These are phyloP conservation scores for Dichetophora obliterata DNA, from an alignment of 2,888 invertebrate genomes.

Conservation along the genomic window DNA sequence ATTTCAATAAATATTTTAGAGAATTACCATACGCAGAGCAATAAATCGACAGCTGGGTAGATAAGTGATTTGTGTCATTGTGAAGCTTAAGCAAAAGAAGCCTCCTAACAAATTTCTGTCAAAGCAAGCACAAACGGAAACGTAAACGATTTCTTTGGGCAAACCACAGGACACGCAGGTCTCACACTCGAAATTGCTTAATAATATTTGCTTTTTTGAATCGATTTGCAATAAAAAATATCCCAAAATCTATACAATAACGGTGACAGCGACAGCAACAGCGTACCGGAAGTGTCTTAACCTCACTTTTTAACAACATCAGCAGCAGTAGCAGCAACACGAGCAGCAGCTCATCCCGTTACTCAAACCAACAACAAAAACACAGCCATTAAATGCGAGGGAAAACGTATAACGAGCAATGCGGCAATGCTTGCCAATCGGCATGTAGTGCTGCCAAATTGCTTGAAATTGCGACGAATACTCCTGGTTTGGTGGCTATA, in stretches of 20 bases:
- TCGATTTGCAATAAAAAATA: constrained; percentile 64
- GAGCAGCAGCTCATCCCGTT: neutral
- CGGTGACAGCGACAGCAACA: neutral
- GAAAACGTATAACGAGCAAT: neutral
- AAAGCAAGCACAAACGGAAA: neutral
- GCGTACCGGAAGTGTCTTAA: constrained; percentile 2
- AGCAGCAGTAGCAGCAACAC: neutral
- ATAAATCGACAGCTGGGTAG: neutral
- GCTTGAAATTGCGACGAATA: constrained; percentile 34
- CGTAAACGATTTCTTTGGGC: neutral
- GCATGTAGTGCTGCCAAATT: constrained; percentile 28
- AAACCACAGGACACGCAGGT: too few relatives aligned
- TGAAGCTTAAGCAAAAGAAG: neutral
- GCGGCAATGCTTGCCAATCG: constrained; percentile 6
- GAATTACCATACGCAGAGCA: constrained; percentile 37
- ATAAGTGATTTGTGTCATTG: neutral
- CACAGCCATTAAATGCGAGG: constrained; percentile 30
- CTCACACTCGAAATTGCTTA: constrained; percentile 35
- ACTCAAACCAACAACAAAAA: neutral
- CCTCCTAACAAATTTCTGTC: neutral
- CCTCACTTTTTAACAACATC: neutral
- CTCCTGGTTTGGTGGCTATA: constrained; percentile 55
- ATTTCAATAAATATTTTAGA: constrained; percentile 39
- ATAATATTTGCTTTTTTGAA: constrained; percentile 47
- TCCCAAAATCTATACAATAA: constrained; percentile 50